A percentile compares a stretch with the other conserved stretches of the same genome.
phyloP scores from a whole-genome alignment of 2,888 invertebrate species.

The Sabellastarte sp. region DNA sequence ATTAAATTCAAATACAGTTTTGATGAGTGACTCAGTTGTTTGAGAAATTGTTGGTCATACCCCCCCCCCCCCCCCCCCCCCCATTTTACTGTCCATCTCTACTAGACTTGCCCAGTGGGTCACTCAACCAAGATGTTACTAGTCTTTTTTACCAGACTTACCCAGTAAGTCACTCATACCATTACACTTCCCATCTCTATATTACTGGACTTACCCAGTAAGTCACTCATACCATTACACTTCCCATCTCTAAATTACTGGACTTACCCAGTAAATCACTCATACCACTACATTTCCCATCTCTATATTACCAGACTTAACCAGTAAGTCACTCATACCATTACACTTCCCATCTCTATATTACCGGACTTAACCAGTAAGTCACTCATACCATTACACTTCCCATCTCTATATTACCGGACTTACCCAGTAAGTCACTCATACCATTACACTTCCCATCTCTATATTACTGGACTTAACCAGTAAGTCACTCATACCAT shows the following conservation, averaged over 20 bases:
- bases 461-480: too few species aligned
- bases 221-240: neutral
- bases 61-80: neutral
- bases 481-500: neutral
- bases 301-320: too few species aligned
- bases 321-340: neutral
- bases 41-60: neutral
- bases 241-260: too few species aligned
- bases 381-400: neutral
- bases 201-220: neutral
- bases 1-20: too few species aligned
- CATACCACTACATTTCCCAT: too few species aligned
- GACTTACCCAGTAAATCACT: neutral
- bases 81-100: neutral
- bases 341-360: too few species aligned
- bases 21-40: neutral
- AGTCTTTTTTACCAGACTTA: neutral
- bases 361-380: neutral
- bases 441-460: neutral
- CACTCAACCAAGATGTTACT: neutral
- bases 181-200: neutral
- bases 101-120: neutral
- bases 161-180: neutral
- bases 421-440: neutral
- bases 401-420: too few species aligned